Conservation (phyloP, 2,113 vertebrate species). For the Atherinomorus stipes region DNA sequence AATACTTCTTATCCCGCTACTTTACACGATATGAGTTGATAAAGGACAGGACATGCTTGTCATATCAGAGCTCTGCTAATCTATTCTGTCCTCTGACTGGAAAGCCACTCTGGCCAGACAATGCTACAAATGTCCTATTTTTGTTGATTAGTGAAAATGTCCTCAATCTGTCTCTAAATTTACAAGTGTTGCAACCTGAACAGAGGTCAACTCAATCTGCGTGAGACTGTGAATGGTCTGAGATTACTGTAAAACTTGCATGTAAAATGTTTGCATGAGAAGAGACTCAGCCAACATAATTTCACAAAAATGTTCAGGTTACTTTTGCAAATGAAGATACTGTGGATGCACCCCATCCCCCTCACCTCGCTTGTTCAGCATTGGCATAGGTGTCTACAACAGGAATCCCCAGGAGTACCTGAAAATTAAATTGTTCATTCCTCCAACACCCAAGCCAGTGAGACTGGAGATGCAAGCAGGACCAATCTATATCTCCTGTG, state of each 20-base stretch:
- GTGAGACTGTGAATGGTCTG: constrained; percentile 1
- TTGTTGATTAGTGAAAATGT: constrained; percentile 58
- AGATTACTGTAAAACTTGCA: constrained; percentile 2
- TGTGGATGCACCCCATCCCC: constrained; percentile 26
- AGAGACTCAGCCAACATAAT: not conserved
- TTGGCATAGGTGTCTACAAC: constrained; percentile 68
- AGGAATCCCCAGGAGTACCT: constrained; percentile 62
- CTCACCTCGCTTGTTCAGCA: constrained; percentile 34
- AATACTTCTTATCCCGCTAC: not conserved
- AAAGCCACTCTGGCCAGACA: constrained; percentile 46
- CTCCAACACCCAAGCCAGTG: constrained; percentile 52
- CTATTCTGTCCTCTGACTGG: constrained; percentile 74
- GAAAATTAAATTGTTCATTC: constrained; percentile 73
- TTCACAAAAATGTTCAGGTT: constrained; percentile 2
- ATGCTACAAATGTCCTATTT: constrained; percentile 31
- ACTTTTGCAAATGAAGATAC: constrained; percentile 36
- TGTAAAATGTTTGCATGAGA: not conserved
- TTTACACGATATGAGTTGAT: constrained; percentile 17
- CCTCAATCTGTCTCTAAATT: constrained; percentile 25
- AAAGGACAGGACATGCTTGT: constrained; percentile 37
- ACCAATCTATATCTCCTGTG: constrained; percentile 77
- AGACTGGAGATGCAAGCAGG: constrained; percentile 51
- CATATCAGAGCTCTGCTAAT: constrained; percentile 43
- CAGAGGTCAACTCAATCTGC: constrained; percentile 8
- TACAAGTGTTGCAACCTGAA: constrained; percentile 20